Percentiles rank a stretch among this genome's conserved stretches.
phyloP scores from a whole-genome alignment of 2,113 vertebrate species.

The Sclerurus mexicanus region DNA sequence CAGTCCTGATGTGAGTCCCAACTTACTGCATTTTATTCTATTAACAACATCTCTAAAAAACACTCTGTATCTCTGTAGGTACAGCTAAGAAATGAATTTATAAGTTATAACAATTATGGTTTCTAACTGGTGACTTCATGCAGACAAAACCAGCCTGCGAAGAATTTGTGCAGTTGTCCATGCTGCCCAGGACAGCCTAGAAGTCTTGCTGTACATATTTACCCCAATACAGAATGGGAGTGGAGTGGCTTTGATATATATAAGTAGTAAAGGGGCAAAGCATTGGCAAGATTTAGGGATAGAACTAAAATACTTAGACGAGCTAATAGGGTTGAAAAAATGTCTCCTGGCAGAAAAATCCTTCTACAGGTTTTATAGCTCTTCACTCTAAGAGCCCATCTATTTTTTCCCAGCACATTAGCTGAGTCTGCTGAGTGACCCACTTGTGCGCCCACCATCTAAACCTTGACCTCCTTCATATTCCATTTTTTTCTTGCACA shows the following conservation, averaged over 20 bases:
- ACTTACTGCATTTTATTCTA: not conserved
- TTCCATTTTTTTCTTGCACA: not conserved
- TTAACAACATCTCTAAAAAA: not conserved
- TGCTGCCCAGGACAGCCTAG: not conserved
- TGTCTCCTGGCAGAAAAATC: not conserved
- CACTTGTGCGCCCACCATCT: not conserved
- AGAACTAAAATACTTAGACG: not conserved
- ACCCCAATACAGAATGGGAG: rapidly evolving
- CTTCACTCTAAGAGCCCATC: not conserved
- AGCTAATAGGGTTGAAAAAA: not conserved
- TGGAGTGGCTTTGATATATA: not conserved
- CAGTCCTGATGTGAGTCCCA: not conserved
- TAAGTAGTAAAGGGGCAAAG: not conserved
- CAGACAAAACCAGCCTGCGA: not conserved
- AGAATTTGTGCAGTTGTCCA: not conserved
- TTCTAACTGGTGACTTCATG: not conserved
- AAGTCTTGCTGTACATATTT: not conserved
- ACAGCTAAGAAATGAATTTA: not conserved
- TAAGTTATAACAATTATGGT: not conserved
- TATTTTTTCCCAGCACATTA: not conserved
- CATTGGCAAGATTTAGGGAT: not conserved
- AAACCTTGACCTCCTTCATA: not conserved
- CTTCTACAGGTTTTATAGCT: not conserved
- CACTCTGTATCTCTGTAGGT: not conserved
- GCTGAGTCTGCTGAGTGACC: not conserved